phyloP scores from a whole-genome alignment of 2,797 vertebrate species.

The Linurgus olivaceus region DNA sequence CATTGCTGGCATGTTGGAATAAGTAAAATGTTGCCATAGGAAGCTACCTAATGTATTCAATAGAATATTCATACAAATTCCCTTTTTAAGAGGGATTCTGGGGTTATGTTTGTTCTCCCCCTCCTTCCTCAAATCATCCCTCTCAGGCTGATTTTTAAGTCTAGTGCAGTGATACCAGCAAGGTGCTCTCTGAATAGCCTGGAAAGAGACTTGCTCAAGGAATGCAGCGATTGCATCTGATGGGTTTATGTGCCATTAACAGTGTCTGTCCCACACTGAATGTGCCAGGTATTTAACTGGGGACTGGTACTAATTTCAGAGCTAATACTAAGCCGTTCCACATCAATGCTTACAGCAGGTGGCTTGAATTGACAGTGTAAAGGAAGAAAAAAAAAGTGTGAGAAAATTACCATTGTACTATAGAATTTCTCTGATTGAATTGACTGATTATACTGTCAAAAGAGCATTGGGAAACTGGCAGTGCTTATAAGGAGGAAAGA shows the following conservation, averaged over 20 bases:
- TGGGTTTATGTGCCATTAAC: slow-evolving; percentile 84
- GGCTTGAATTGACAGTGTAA: slow-evolving; percentile 82
- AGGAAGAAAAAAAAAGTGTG: slow-evolving; percentile 73
- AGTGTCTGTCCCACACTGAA: slow-evolving; percentile 73
- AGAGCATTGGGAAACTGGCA: slow-evolving; percentile 73
- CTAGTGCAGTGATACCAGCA: slow-evolving; percentile 18
- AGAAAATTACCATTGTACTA: slow-evolving; percentile 85
- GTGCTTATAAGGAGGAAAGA: slow-evolving; percentile 64
- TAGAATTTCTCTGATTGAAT: slow-evolving; percentile 86
- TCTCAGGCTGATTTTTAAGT: slow-evolving; percentile 23
- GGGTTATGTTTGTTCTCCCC: neutral
- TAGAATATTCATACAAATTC: neutral
- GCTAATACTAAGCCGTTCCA: slow-evolving; percentile 95
- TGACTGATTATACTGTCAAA: slow-evolving; percentile 84
- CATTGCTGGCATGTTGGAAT: neutral
- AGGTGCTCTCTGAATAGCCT: slow-evolving; percentile 52
- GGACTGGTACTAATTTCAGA: slow-evolving; percentile 96
- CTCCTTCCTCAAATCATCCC: slow-evolving; percentile 9
- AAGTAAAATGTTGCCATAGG: neutral
- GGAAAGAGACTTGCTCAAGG: slow-evolving; percentile 71
- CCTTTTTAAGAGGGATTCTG: neutral
- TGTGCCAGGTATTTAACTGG: slow-evolving; percentile 92
- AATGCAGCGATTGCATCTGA: slow-evolving; percentile 77
- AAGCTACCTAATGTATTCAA: neutral
- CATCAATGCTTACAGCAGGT: slow-evolving; percentile 87